Evolutionary conservation across 1,140 invertebrate genomes (phyloP).

Genomic region (Chelonus insularis): DNA sequence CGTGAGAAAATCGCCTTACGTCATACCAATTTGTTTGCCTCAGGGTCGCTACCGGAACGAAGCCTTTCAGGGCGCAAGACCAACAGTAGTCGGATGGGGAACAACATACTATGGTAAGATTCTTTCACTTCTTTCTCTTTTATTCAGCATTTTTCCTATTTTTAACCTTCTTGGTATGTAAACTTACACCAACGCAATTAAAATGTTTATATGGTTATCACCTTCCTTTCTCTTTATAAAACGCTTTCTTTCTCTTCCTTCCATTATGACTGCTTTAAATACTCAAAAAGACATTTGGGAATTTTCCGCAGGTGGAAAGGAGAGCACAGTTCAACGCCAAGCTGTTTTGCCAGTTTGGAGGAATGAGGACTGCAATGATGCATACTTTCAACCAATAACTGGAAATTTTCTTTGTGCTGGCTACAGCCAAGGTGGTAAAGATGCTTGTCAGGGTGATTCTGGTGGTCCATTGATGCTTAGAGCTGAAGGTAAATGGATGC

Average conservation of each 20-base stretch:
- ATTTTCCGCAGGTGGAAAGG: slow-evolving; percentile 68
- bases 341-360: slow-evolving; percentile 87
- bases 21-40: slow-evolving; percentile 87
- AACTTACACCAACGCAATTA: slow-evolving; percentile 7
- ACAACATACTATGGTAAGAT: slow-evolving; percentile 75
- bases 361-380: slow-evolving; percentile 86
- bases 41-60: slow-evolving; percentile 61
- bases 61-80: slow-evolving; percentile 71
- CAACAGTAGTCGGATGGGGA: slow-evolving; percentile 92
- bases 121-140: slow-evolving; percentile 7
- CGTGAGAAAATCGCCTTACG: slow-evolving; percentile 78
- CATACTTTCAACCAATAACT: slow-evolving; percentile 91
- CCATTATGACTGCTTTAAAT: slow-evolving; percentile 2
- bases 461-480: slow-evolving; percentile 85
- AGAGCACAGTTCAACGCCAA: slow-evolving; percentile 81
- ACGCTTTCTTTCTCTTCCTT: background rate
- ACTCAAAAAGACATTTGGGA: slow-evolving; percentile 18
- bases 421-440: slow-evolving; percentile 85
- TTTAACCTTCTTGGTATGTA: no score
- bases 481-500: slow-evolving; percentile 75
- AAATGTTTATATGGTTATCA: slow-evolving; percentile 11
- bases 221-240: slow-evolving; percentile 3
- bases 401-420: slow-evolving; percentile 90
- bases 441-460: slow-evolving; percentile 81
- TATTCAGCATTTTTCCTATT: background rate